A percentile compares a stretch with the other conserved stretches of the same genome.
phyloP scores from a whole-genome alignment of 1,140 invertebrate genomes.

The Drosophila rufa region DNA sequence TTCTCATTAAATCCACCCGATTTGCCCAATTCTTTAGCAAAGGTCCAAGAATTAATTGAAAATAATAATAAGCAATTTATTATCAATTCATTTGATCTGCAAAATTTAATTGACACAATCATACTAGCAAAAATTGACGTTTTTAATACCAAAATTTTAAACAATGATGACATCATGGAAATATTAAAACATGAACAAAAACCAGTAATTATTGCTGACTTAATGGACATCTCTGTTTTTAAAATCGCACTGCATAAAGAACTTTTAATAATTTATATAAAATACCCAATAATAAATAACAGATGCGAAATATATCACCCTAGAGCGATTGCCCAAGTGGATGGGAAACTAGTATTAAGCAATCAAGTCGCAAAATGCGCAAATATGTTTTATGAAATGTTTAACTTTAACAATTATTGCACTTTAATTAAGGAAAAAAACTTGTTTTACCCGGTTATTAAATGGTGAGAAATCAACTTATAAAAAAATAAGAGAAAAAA shows the following conservation, averaged over 20 bases:
- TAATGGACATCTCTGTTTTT: no score
- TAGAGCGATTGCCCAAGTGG: neutral
- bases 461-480: neutral
- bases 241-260: neutral
- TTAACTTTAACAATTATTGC: neutral
- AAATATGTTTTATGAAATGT: neutral
- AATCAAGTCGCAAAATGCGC: neutral
- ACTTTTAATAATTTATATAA: neutral
- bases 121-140: neutral
- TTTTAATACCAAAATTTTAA: no score
- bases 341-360: neutral
- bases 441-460: neutral
- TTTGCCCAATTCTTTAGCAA: neutral
- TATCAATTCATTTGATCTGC: neutral
- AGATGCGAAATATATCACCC: neutral
- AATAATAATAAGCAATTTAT: no score
- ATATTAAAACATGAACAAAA: no score
- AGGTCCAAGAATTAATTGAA: neutral
- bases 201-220: no score
- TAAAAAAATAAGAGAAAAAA: constrained; percentile 1
- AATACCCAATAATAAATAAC: neutral
- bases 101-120: constrained; percentile 1
- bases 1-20: constrained; percentile 10
- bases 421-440: constrained; percentile 2
- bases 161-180: no score